phyloP scores from a whole-genome alignment of 1,140 invertebrate species.

The Metopolophium dirhodum region DNA sequence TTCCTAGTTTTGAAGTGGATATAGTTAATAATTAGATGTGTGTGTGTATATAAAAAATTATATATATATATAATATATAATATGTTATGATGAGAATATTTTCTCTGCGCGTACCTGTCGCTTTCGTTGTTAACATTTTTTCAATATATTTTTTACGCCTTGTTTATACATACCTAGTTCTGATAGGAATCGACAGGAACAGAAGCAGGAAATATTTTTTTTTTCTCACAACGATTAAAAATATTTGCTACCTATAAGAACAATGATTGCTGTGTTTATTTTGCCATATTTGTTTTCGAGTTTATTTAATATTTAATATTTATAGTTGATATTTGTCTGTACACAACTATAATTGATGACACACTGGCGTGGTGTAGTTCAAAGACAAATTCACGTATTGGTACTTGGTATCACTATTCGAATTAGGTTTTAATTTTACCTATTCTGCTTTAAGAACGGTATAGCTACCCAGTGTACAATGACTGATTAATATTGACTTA shows the following conservation, averaged over 20 bases:
- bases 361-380: not conserved
- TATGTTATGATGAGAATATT: not conserved
- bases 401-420: not conserved
- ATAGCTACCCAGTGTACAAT: not conserved
- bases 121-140: not conserved
- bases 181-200: not conserved
- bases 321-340: not conserved
- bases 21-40: not conserved
- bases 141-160: not conserved
- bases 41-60: no score
- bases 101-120: not conserved
- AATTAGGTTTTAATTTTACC: not conserved
- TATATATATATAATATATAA: not conserved
- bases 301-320: not conserved
- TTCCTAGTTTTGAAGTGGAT: not conserved
- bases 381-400: not conserved
- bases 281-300: not conserved
- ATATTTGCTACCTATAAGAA: not conserved
- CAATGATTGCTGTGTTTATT: not conserved
- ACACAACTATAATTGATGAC: not conserved
- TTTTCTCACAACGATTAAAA: not conserved
- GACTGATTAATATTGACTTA: not conserved
- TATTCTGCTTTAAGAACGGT: not conserved
- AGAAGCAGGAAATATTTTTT: constrained; percentile 1
- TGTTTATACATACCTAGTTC: not conserved